These are phyloP conservation scores for Mobula hypostoma DNA, from an alignment of 2,113 vertebrate species.

Conservation along the genomic window DNA sequence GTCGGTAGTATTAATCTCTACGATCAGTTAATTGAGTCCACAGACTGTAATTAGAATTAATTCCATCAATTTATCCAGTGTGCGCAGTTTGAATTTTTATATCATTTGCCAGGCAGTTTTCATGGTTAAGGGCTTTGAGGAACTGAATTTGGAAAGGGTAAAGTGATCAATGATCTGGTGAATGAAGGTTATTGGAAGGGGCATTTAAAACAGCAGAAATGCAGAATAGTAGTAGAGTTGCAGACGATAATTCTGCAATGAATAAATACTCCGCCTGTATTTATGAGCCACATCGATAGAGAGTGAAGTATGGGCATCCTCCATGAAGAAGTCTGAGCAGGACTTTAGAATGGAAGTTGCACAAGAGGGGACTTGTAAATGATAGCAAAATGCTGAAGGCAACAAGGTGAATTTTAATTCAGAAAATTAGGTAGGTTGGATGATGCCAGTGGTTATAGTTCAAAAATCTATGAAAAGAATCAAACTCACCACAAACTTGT, in stretches of 20 bases:
- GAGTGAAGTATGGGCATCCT: too few relatives aligned
- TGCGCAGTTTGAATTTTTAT: neutral
- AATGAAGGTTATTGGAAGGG: neutral
- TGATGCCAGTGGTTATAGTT: too few relatives aligned
- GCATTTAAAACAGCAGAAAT: neutral
- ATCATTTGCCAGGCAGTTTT: neutral
- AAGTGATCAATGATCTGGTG: neutral
- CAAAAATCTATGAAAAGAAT: too few relatives aligned
- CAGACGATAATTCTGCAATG: neutral
- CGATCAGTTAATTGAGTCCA: neutral
- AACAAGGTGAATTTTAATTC: neutral
- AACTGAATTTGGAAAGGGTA: neutral
- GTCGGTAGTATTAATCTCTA: neutral
- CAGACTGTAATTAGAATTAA: neutral
- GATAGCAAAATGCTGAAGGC: neutral
- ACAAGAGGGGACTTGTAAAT: neutral
- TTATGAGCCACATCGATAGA: neutral
- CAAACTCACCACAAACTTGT: too few relatives aligned
- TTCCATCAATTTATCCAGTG: neutral
- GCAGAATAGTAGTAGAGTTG: neutral
- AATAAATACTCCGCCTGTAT: neutral
- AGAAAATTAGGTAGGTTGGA: too few relatives aligned
- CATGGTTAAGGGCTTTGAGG: neutral
- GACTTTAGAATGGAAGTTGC: neutral
- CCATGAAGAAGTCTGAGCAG: neutral